A percentile compares a stretch with the other conserved stretches of the same genome.
These are phyloP conservation scores for Oceanodroma leucorhoa DNA, from an alignment of 2,797 vertebrate genomes.

Conservation along the genomic window DNA sequence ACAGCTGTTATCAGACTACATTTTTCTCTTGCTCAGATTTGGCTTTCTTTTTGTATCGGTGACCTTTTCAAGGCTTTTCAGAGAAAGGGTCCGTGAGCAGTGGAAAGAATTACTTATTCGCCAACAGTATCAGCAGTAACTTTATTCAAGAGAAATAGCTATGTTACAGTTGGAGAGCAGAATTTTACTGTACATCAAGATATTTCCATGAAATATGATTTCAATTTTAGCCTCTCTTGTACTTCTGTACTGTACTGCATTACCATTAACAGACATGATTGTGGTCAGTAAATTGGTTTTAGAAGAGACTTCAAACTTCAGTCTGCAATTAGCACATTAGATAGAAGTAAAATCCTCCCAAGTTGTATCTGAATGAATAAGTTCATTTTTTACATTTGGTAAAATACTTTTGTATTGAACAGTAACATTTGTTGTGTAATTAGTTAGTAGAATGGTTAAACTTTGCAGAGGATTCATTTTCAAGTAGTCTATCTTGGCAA, in stretches of 20 bases:
- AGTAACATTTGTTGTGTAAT: neutral
- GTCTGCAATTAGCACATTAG: neutral
- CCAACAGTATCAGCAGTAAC: neutral
- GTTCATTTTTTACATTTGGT: neutral
- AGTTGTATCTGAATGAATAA: neutral
- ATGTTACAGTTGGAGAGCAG: neutral
- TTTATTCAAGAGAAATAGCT: neutral
- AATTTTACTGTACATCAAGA: neutral
- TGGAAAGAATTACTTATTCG: neutral
- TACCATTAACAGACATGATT: neutral
- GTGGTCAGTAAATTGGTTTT: neutral
- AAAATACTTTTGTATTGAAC: neutral
- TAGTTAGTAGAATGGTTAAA: neutral
- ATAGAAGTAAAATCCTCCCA: neutral
- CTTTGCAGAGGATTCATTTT: neutral
- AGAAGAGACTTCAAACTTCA: neutral
- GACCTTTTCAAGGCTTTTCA: neutral
- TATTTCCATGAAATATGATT: neutral
- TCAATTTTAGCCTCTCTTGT: neutral
- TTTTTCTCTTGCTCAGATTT: neutral
- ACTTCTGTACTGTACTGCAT: neutral
- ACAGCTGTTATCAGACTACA: neutral
- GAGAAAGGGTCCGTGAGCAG: neutral
- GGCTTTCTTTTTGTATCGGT: neutral
- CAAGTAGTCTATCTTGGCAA: neutral